Evolutionary conservation across 2,113 vertebrate species (phyloP).

Genomic region (Ophthalmolycus amberensis): DNA sequence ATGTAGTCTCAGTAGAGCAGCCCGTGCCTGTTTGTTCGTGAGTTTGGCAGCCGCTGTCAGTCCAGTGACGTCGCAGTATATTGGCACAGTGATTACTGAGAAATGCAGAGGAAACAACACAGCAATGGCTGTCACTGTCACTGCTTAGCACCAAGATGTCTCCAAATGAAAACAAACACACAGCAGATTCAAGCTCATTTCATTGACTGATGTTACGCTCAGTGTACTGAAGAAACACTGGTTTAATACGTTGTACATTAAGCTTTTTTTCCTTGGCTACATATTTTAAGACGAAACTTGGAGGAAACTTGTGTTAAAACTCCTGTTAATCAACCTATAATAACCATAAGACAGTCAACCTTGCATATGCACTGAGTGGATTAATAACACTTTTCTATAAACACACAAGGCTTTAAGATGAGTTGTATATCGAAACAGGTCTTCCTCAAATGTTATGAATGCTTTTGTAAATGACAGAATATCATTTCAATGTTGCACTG

Average conservation of each 20-base stretch:
- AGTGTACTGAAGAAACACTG: neutral
- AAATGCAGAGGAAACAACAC: slow-evolving; percentile 54
- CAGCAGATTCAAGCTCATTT: slow-evolving; percentile 32
- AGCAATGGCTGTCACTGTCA: slow-evolving; percentile 40
- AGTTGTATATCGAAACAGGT: neutral
- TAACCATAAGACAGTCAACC: neutral
- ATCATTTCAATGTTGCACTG: neutral
- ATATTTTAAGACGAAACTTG: neutral
- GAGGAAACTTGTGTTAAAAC: neutral
- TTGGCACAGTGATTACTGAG: slow-evolving; percentile 52
- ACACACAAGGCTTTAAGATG: neutral
- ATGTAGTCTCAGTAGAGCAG: slow-evolving; percentile 35
- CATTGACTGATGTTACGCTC: neutral
- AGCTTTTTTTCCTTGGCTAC: neutral
- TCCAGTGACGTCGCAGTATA: slow-evolving; percentile 50
- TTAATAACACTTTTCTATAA: neutral
- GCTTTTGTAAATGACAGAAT: neutral
- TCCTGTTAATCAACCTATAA: neutral
- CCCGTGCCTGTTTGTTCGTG: slow-evolving; percentile 48
- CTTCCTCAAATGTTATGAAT: neutral
- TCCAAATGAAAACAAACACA: slow-evolving; percentile 64
- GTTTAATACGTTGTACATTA: neutral
- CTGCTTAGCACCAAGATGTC: slow-evolving; percentile 39
- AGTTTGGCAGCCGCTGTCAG: slow-evolving; percentile 59
- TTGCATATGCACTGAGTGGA: neutral